Percentiles rank a stretch among this genome's conserved stretches.
phyloP scores from a whole-genome alignment of 2,888 invertebrate genomes.

The Ichneumoninae sp. region DNA sequence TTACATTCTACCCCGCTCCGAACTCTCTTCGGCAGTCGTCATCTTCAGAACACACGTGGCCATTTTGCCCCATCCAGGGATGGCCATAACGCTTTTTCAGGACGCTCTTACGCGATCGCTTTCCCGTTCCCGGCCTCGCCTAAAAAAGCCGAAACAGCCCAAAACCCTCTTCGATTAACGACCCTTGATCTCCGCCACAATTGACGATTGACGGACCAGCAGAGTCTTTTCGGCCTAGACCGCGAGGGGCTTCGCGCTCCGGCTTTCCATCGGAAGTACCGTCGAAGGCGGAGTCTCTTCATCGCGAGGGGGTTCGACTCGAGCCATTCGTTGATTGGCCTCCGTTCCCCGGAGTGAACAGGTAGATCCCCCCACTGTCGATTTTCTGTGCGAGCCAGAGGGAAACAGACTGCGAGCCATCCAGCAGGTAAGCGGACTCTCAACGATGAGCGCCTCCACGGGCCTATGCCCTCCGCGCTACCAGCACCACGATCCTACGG shows the following conservation, averaged over 20 bases:
- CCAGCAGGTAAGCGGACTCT: background rate
- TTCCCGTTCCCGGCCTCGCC: background rate
- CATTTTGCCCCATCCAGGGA: too few relatives aligned
- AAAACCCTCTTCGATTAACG: background rate
- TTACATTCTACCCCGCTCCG: too few relatives aligned
- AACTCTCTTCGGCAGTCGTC: too few relatives aligned
- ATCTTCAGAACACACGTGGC: too few relatives aligned
- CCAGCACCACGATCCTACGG: background rate
- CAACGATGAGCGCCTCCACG: background rate
- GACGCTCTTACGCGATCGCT: too few relatives aligned
- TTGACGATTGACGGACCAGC: background rate
- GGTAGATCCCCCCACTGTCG: slow-evolving; percentile 22
- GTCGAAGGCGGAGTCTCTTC: slow-evolving; percentile 31
- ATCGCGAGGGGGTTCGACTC: background rate
- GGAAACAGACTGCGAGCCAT: slow-evolving; percentile 11
- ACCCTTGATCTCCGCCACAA: background rate
- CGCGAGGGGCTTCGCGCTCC: background rate
- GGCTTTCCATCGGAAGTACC: slow-evolving; percentile 2
- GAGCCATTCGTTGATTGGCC: slow-evolving; percentile 14
- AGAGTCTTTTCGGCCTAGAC: background rate
- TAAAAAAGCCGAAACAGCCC: background rate
- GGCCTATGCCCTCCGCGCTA: slow-evolving; percentile 1
- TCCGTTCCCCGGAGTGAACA: background rate
- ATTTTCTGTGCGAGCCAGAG: background rate
- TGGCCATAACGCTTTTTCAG: too few relatives aligned